Base-by-base conservation (phyloP, 92 coral and sea anemone genomes). In the Ricordea florida region DNA sequence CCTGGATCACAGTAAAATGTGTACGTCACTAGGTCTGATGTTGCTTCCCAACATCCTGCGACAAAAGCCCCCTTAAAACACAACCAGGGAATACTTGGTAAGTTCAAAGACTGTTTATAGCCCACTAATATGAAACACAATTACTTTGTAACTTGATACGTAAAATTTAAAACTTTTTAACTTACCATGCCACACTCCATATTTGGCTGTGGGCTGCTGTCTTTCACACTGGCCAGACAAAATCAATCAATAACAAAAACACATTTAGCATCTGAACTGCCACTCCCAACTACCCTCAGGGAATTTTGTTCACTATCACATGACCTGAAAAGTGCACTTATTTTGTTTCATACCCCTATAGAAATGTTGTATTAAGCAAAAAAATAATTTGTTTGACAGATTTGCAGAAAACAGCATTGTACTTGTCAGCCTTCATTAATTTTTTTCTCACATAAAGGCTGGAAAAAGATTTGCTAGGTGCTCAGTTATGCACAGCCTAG, bases 1-100 rank as follows among this genome's bases (percentile, higher is more conserved):
- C 69, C 84, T 4, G 96, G 57, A 18, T 87, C 85, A 49, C 98
- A 93, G 62, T 87, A 93, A 76, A 93, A 93, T 62, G 84, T 93
- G 66, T 80, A 93, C 46, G 74, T 84, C 23, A 87, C 75, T 0
- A 57, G 74, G 57, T 87, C 84, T 7, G 82, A 13, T 21, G 80
- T 64, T 1, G 96, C 85, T 5, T 82, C 71, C 71, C 71, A 85
- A 59, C 93, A 92, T 47, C 48, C 52, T 21, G 78, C 29, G 16
- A 49, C 57, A 14, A 59, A 60, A 16, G 70, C 57, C 24, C 85
- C 93, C 98, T 87, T 33, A 28, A 60, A 51, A 49, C 1, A 26
- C 44, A 37, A 37, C 8, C 14, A 14, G 8, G 44, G 14, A 37
- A 37, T 7, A 37, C 44, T 37, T 37, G 8, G 44, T 8, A 14